Conservation (phyloP, 2,113 vertebrate species). For the Pseudonaja textilis region DNA sequence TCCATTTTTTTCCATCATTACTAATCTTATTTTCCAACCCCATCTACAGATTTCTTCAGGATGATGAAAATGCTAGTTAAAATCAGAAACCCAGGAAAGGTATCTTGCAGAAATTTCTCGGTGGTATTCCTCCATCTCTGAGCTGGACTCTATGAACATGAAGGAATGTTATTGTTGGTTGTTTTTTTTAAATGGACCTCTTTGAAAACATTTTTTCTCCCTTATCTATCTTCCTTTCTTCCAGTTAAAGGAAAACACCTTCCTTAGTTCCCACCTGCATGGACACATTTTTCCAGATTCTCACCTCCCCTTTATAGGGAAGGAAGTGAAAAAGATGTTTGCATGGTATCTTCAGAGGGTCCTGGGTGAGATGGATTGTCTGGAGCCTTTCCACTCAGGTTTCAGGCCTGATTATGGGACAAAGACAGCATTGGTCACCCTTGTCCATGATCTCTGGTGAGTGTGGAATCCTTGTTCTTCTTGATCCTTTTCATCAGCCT, state of each 20-base stretch:
- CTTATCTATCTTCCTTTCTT: not conserved
- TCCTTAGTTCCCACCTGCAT: not conserved
- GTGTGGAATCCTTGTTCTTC: no score
- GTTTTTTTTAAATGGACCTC: not conserved
- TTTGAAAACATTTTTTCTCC: not conserved
- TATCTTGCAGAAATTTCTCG: not conserved
- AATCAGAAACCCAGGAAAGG: not conserved
- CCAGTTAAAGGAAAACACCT: not conserved
- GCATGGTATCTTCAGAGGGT: not conserved
- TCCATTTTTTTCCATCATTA: not conserved
- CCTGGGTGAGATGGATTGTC: not conserved
- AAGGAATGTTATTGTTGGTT: not conserved
- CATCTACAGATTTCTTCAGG: not conserved
- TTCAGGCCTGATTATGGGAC: not conserved
- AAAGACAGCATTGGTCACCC: not conserved
- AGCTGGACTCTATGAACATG: not conserved
- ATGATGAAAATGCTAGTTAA: not conserved
- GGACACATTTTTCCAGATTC: not conserved
- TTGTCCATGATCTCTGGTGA: not conserved
- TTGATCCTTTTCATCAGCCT: no score
- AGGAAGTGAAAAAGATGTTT: not conserved
- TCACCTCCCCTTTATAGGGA: not conserved
- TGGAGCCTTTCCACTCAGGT: not conserved
- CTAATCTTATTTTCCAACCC: not conserved
- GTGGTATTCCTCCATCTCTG: not conserved